Evolutionary conservation across 2,797 vertebrate genomes (phyloP).

Genomic region (Leptodactylus fallax): DNA sequence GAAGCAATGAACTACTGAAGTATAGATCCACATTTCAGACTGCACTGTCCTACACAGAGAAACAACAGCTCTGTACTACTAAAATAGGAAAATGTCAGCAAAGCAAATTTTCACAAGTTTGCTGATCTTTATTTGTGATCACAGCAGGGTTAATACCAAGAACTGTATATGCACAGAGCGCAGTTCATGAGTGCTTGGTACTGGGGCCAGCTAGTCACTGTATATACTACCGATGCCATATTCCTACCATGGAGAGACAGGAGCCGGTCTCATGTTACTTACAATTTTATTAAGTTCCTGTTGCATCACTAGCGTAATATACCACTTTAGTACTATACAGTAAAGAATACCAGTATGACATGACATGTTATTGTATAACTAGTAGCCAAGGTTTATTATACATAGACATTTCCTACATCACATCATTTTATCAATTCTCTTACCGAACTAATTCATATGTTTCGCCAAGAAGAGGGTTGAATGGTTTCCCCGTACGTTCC

Average conservation of each 20-base stretch:
- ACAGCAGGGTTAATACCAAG: background rate
- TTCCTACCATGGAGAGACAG: background rate
- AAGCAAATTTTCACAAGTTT: too few species aligned
- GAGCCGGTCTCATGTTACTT: background rate
- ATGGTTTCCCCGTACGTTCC: constrained; percentile 97
- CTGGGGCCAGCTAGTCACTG: background rate
- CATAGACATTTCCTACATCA: background rate
- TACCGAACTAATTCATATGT: constrained; percentile 95
- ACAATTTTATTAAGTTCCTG: background rate
- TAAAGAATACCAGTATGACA: too few species aligned
- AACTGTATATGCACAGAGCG: background rate
- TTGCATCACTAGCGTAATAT: too few species aligned
- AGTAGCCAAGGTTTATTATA: too few species aligned
- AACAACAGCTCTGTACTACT: too few species aligned
- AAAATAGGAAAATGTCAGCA: too few species aligned
- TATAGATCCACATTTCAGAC: background rate
- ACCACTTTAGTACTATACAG: too few species aligned
- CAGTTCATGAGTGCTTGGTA: background rate
- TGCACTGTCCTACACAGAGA: background rate
- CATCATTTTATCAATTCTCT: background rate
- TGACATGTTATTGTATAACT: too few species aligned
- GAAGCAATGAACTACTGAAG: too few species aligned
- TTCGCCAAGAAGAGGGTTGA: constrained; percentile 95
- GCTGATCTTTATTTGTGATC: too few species aligned
- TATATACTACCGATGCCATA: background rate